phyloP scores from a whole-genome alignment of 2,888 invertebrate genomes.

The Achlya flavicornis region DNA sequence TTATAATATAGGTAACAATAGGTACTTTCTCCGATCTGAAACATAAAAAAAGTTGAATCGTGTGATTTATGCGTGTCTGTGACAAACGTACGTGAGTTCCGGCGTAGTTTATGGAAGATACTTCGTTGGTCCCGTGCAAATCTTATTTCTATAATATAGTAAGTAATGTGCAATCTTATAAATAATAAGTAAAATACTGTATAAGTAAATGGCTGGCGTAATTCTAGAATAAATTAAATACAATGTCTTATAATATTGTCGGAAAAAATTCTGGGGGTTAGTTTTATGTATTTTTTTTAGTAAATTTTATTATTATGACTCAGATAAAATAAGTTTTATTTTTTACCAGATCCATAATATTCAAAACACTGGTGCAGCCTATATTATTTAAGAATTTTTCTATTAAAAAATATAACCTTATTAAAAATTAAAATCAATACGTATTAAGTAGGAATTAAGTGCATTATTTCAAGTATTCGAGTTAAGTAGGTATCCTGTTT shows the following conservation, averaged over 20 bases:
- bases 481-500: neutral
- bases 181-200: slow-evolving; percentile 32
- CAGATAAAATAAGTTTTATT: neutral
- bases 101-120: slow-evolving; percentile 29
- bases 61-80: slow-evolving; percentile 5
- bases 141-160: slow-evolving; percentile 28
- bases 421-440: neutral
- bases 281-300: too few relatives aligned
- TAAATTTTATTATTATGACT: too few relatives aligned
- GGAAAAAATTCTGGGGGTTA: neutral
- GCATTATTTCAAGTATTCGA: slow-evolving; percentile 4
- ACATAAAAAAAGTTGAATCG: neutral
- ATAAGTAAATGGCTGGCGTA: slow-evolving; percentile 12
- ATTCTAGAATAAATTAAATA: slow-evolving; percentile 17
- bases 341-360: too few relatives aligned
- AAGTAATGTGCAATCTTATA: slow-evolving; percentile 32
- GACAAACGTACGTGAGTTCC: neutral
- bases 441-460: slow-evolving; percentile 9
- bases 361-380: too few relatives aligned
- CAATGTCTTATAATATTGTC: neutral
- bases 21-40: too few relatives aligned
- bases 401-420: neutral
- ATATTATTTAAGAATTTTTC: neutral
- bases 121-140: slow-evolving; percentile 34
- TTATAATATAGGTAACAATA: neutral